A percentile compares a stretch with the other conserved stretches of the same genome.
These are phyloP conservation scores for Corythaeola cristata DNA, from an alignment of 2,113 vertebrate genomes.

Conservation along the genomic window DNA sequence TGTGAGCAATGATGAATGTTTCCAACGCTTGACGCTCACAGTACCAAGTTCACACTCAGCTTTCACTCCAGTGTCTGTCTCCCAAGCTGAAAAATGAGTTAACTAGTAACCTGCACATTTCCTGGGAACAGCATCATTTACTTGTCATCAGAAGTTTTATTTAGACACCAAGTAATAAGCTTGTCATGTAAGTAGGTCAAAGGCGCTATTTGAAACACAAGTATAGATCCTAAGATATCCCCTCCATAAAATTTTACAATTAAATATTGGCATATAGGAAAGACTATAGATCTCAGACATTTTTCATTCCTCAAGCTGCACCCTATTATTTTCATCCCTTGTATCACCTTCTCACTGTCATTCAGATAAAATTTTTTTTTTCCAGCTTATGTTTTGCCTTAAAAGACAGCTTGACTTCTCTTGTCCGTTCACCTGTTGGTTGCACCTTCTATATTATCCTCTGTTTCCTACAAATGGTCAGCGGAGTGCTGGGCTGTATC, in stretches of 20 bases:
- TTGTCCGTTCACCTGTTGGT: neutral
- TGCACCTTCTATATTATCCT: neutral
- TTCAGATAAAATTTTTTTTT: rapidly evolving
- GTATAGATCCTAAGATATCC: neutral
- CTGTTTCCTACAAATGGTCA: neutral
- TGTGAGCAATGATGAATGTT: neutral
- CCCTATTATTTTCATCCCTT: neutral
- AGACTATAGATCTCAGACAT: neutral
- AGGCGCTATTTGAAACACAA: neutral
- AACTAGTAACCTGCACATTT: neutral
- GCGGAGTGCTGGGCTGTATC: neutral
- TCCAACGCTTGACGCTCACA: neutral
- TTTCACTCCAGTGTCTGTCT: neutral
- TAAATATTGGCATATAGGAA: neutral
- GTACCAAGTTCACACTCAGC: neutral
- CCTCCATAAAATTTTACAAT: neutral
- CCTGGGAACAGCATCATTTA: neutral
- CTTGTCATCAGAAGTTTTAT: neutral
- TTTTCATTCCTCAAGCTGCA: neutral
- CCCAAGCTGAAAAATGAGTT: neutral
- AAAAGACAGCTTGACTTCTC: neutral
- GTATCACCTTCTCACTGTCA: neutral
- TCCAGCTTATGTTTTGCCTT: neutral
- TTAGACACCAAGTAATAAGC: neutral
- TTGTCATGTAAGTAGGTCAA: neutral